phyloP scores from a whole-genome alignment of 2,797 vertebrate genomes.

The Parauchenoglanis ngamensis region DNA sequence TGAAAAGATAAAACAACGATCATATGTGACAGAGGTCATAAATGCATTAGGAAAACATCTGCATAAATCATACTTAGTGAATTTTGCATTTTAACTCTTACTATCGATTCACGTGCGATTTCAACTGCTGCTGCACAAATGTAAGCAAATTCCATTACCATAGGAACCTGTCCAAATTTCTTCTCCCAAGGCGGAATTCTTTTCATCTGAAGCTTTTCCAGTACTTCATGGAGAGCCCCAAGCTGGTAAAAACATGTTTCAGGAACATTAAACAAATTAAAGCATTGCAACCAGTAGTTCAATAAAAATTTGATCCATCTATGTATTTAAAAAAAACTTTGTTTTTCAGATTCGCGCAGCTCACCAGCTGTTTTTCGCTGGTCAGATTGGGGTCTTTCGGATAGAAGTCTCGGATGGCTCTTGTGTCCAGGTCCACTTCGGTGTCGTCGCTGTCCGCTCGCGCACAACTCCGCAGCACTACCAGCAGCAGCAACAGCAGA shows the following conservation, averaged over 20 bases:
- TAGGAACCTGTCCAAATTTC: constrained; percentile 70
- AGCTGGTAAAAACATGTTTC: constrained; percentile 56
- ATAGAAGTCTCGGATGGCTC: constrained; percentile 72
- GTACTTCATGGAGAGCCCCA: constrained; percentile 70
- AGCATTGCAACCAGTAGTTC: not conserved
- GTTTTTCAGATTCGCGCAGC: not conserved
- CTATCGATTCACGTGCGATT: no score
- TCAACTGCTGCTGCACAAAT: not conserved
- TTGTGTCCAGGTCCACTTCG: constrained; percentile 70
- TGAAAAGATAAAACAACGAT: constrained; percentile 41
- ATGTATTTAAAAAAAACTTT: not conserved
- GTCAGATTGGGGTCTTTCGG: constrained; percentile 71
- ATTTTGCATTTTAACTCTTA: not conserved
- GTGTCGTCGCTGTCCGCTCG: constrained; percentile 42
- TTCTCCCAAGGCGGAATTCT: constrained; percentile 70
- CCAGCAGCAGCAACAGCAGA: constrained; percentile 67
- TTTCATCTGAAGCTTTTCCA: constrained; percentile 73
- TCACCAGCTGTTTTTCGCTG: constrained; percentile 74
- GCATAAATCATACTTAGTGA: not conserved
- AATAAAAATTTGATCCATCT: not conserved
- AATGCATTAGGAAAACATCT: not conserved
- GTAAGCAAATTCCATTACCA: constrained; percentile 54
- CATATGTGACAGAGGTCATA: not conserved
- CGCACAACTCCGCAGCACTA: constrained; percentile 63
- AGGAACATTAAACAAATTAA: not conserved